Base-by-base conservation (phyloP, 2,797 vertebrate species). In the Coregonus ussuriensis region DNA sequence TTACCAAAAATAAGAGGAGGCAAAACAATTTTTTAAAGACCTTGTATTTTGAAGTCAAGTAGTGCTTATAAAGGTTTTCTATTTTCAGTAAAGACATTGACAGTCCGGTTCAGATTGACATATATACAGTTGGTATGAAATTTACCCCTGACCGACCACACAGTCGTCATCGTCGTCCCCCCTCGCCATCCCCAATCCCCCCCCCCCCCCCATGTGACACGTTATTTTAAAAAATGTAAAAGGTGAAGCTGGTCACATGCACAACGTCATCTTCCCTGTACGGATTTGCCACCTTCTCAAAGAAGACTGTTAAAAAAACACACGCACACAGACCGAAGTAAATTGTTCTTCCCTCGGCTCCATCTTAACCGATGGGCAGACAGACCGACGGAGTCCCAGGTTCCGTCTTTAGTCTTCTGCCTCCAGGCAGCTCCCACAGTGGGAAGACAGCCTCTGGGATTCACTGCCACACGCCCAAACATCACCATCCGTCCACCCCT, bases 1-100 rank as follows among this genome's bases (percentile, higher is more conserved):
- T 81, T 81, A 77, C 75, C 79, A 83, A 41, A 47, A 79, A 71
- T 14, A 18, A 70, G 56, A 31, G 3, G 66, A 87, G 77, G 82
- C n/a, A 69, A 41, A 47, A 47, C 11, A 9, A 11, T 13, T 88
- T 71, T 63, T 79, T 82, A 87, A 91, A 89, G 88, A 88, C 89
- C 90, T 95, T 96, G 94, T 96, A 95, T 95, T 96, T 95, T 95
- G 93, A 94, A 95, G 96, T 98, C 95, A 93, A 94, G 95, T 95
- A 94, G 93, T 95, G 92, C 94, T 96, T 96, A 96, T 96, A 96
- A 98, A 96, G 94, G 88, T 93, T 72, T 74, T 87, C 82, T 89
- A 77, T 81, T 92, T 95, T 90, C 88, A 91, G 93, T 94, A 95
- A 95, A 93, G 94, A 97, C 94, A 95, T 90, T 91, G 93, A 95